Evolutionary conservation across 2,888 invertebrate species (phyloP).

Genomic region (Magallana nippona): DNA sequence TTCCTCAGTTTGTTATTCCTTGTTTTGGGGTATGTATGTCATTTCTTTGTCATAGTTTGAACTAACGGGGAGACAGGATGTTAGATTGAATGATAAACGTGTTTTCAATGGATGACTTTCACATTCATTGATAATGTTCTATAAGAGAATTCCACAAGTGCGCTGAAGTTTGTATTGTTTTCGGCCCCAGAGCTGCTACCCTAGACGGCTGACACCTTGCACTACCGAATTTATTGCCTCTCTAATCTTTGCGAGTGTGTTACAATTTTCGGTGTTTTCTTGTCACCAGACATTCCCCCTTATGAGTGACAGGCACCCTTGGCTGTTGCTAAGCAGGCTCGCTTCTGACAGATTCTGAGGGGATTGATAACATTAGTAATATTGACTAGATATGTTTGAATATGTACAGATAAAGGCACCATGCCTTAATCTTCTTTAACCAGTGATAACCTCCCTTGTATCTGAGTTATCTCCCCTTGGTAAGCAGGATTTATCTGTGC

Average conservation of each 20-base stretch:
- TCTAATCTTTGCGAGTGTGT: constrained; percentile 22
- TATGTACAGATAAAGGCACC: not conserved
- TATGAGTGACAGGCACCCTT: not conserved
- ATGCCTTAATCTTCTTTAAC: constrained; percentile 1
- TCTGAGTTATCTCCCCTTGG: constrained; percentile 13
- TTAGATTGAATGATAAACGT: constrained; percentile 26
- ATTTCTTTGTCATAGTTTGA: constrained; percentile 32
- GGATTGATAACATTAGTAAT: constrained; percentile 19
- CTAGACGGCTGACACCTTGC: not conserved
- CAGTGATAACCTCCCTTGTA: constrained; percentile 24
- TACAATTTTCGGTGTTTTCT: constrained; percentile 15
- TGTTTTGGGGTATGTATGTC: constrained; percentile 28
- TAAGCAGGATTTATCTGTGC: not conserved
- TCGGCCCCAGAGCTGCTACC: not conserved
- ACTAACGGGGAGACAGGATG: constrained; percentile 23
- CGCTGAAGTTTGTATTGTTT: constrained; percentile 17
- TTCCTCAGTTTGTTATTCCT: not conserved
- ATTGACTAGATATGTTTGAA: constrained; percentile 26
- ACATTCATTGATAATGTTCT: constrained; percentile 13
- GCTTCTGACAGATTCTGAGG: constrained; percentile 12
- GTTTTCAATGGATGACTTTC: constrained; percentile 16
- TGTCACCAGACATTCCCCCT: constrained; percentile 18
- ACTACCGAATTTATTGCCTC: constrained; percentile 7
- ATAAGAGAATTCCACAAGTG: constrained; percentile 13
- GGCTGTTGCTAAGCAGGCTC: constrained; percentile 3